A percentile compares a stretch with the other conserved stretches of the same genome.
phyloP scores from a whole-genome alignment of 1,140 invertebrate genomes.

The Nephila pilipes region DNA sequence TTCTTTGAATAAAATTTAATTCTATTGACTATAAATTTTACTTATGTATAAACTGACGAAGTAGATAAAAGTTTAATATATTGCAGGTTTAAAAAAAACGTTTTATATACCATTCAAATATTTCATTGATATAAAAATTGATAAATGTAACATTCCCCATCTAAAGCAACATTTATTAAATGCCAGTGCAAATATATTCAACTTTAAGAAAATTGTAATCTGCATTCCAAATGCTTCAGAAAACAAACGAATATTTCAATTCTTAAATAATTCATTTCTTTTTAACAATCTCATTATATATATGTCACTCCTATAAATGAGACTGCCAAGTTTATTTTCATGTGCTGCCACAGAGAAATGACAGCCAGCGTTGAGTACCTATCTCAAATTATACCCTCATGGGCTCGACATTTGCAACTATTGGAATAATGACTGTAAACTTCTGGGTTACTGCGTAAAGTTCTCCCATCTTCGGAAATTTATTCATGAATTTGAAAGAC shows the following conservation, averaged over 20 bases:
- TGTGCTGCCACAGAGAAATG: background rate
- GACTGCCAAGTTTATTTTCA: background rate
- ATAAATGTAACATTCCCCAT: too few relatives aligned
- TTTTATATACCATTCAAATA: too few relatives aligned
- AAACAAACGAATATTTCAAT: background rate
- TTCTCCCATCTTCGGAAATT: constrained; percentile 12
- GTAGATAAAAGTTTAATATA: too few relatives aligned
- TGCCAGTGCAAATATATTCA: too few relatives aligned
- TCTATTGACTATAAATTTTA: too few relatives aligned
- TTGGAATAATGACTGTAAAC: constrained; percentile 22
- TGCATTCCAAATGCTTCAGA: too few relatives aligned
- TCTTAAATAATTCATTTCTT: background rate
- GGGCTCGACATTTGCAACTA: constrained; percentile 1
- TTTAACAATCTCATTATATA: background rate
- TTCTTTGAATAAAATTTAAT: background rate
- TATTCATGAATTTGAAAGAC: constrained; percentile 48
- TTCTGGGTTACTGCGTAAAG: background rate
- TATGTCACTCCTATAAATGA: background rate
- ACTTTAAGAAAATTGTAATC: too few relatives aligned
- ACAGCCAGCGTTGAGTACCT: background rate
- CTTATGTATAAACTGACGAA: too few relatives aligned
- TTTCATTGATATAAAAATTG: too few relatives aligned
- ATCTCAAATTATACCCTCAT: background rate
- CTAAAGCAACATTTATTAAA: too few relatives aligned
- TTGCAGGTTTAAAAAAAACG: too few relatives aligned